Conservation (phyloP, 2,797 vertebrate genomes). For the Enteromius radiatus region DNA sequence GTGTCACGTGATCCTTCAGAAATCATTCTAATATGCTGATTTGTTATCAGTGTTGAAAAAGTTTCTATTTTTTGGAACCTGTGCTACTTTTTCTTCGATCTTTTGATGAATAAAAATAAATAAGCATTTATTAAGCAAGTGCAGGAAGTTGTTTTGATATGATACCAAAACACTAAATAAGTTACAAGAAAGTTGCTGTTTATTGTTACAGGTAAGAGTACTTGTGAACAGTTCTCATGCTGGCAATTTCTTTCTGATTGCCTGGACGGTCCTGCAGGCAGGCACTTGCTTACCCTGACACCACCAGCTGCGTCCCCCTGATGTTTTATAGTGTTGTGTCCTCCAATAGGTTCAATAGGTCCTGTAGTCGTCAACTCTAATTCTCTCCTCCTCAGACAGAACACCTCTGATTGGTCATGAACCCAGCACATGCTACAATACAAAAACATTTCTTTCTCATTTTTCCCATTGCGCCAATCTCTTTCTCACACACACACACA, state of each 20-base stretch:
- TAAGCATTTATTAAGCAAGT: neutral
- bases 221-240: neutral
- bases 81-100: too few species aligned
- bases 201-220: neutral
- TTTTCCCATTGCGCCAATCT: neutral
- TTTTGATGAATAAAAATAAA: too few species aligned
- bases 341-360: constrained; percentile 72
- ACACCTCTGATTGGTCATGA: neutral
- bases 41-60: too few species aligned
- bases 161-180: neutral
- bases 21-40: too few species aligned
- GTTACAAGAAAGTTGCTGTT: neutral
- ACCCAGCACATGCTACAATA: neutral
- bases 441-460: neutral
- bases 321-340: constrained; percentile 71
- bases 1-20: too few species aligned
- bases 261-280: constrained; percentile 69
- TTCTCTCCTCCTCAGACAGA: neutral
- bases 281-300: constrained; percentile 73
- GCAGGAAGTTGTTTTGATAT: neutral
- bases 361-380: neutral
- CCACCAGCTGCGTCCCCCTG: constrained; percentile 66
- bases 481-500: neutral
- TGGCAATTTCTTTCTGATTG: constrained; percentile 55
- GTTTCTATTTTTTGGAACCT: too few species aligned